Conservation (phyloP, 1,140 invertebrate species). For the Popillia japonica region DNA sequence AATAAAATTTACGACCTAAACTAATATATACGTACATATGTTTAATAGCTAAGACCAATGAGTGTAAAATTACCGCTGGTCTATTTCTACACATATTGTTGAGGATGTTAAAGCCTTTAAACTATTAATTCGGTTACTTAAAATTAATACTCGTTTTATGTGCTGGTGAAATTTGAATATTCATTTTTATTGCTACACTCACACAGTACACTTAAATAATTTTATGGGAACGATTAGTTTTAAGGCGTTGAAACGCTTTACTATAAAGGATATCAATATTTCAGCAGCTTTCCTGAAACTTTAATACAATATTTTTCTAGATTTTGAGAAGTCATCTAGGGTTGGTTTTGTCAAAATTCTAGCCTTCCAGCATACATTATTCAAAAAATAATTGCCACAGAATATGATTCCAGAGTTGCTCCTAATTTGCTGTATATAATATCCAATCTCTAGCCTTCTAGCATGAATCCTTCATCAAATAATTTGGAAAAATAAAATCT, state of each 20-base stretch:
- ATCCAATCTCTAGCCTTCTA: too few relatives aligned
- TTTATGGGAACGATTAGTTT: background rate
- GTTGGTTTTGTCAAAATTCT: too few relatives aligned
- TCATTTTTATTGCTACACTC: background rate
- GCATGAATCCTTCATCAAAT: too few relatives aligned
- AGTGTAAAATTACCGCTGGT: background rate
- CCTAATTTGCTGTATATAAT: too few relatives aligned
- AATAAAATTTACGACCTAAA: background rate
- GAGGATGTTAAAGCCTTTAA: background rate
- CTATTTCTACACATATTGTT: background rate
- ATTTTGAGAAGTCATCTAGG: too few relatives aligned
- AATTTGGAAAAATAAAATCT: too few relatives aligned
- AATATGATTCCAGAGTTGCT: too few relatives aligned
- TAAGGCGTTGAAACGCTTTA: background rate
- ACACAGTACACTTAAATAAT: background rate
- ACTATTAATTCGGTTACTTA: background rate
- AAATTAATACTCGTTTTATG: background rate
- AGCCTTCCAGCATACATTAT: too few relatives aligned
- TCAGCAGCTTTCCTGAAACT: background rate
- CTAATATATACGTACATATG: background rate
- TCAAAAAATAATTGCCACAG: too few relatives aligned
- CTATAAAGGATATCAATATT: background rate
- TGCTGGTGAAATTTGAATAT: conserved; percentile 1
- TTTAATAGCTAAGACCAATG: background rate
- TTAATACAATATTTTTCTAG: too few relatives aligned